These are phyloP conservation scores for Cryptocephalus moraei DNA, from an alignment of 2,888 invertebrate genomes.

Conservation along the genomic window DNA sequence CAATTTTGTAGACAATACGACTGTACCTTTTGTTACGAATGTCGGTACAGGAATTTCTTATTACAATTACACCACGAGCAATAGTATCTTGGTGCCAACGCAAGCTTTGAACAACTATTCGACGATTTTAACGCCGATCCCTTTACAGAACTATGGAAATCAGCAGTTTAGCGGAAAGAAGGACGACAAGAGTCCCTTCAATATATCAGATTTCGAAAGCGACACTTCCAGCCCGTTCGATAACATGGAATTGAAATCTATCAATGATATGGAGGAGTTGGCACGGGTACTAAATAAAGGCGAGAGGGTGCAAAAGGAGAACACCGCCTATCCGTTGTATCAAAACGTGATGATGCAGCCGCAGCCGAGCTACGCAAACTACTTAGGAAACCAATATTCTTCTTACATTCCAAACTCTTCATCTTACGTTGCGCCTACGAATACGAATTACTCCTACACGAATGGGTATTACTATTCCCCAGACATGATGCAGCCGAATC, in stretches of 20 bases:
- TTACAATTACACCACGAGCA: slow-evolving; percentile 7
- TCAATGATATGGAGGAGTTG: slow-evolving; percentile 84
- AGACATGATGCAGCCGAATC: slow-evolving; percentile 4
- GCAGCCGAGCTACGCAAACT: slow-evolving; percentile 11
- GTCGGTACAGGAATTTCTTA: slow-evolving; percentile 15
- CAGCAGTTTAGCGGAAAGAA: slow-evolving; percentile 16
- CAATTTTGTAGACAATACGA: slow-evolving; percentile 5
- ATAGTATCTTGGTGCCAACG: slow-evolving; percentile 25
- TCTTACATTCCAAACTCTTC: slow-evolving; percentile 19
- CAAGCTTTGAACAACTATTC: slow-evolving; percentile 28
- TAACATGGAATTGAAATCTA: slow-evolving; percentile 82
- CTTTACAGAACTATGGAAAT: slow-evolving; percentile 21
- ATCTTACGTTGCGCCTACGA: slow-evolving; percentile 10
- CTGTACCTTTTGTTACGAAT: slow-evolving; percentile 6
- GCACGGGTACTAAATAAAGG: slow-evolving; percentile 60
- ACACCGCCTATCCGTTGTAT: not conserved
- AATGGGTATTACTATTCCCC: slow-evolving; percentile 17
- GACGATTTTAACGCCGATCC: slow-evolving; percentile 39
- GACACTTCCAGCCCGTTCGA: slow-evolving; percentile 91
- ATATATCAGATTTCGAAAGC: slow-evolving; percentile 77
- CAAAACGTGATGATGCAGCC: not conserved
- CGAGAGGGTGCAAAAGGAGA: slow-evolving; percentile 5
- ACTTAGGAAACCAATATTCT: slow-evolving; percentile 12
- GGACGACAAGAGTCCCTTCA: slow-evolving; percentile 33
- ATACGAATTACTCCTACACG: slow-evolving; percentile 12